Conservation (phyloP, 1,140 invertebrate species). For the Ceratina calcarata region DNA sequence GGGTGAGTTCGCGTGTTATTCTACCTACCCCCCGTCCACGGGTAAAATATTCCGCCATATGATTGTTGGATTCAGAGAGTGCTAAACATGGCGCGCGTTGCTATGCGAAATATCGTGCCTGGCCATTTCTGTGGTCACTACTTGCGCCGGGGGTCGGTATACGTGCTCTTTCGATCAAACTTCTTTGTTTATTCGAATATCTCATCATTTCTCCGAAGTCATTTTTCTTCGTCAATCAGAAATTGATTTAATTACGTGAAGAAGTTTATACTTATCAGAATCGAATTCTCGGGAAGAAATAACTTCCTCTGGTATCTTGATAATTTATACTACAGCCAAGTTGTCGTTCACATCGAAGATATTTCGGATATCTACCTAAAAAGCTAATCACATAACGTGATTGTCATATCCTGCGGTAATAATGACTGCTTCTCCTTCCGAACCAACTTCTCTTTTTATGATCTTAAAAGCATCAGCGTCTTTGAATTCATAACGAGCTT, state of each 20-base stretch:
- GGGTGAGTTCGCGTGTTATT: slow-evolving; percentile 68
- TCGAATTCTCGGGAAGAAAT: not conserved
- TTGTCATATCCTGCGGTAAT: not conserved
- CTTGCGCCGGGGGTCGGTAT: not conserved
- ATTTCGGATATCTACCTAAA: not conserved
- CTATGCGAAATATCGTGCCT: not conserved
- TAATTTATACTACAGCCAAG: not conserved
- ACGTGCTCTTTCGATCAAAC: not conserved
- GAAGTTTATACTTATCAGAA: not conserved
- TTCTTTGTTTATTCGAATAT: not conserved
- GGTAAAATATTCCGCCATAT: slow-evolving; percentile 36
- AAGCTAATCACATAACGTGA: not conserved
- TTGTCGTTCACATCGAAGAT: not conserved
- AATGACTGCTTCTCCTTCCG: no score
- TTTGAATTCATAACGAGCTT: not conserved
- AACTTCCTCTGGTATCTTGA: not conserved
- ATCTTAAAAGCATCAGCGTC: not conserved
- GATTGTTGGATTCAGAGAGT: slow-evolving; percentile 23
- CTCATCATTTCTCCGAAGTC: not conserved
- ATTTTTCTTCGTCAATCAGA: not conserved
- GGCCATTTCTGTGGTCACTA: slow-evolving; percentile 17
- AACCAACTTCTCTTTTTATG: not conserved
- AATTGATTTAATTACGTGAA: not conserved
- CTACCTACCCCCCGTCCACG: slow-evolving; percentile 30
- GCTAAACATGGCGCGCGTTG: slow-evolving; percentile 38